A percentile compares a stretch with the other conserved stretches of the same genome.
phyloP scores from a whole-genome alignment of 2,888 invertebrate genomes.

The Cataglyphis rosenhaueri region DNA sequence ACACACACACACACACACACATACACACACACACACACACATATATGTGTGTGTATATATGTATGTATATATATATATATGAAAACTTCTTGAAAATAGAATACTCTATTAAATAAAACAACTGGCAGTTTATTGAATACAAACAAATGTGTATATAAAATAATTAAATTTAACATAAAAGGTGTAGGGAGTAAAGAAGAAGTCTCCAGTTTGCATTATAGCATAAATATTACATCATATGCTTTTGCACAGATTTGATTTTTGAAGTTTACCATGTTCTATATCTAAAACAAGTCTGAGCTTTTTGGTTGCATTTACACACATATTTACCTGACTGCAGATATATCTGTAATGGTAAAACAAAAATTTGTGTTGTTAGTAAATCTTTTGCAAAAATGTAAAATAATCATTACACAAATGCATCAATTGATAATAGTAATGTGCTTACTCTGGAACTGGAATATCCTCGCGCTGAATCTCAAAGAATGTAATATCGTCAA shows the following conservation, averaged over 20 bases:
- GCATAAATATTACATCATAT: constrained; percentile 43
- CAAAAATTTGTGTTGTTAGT: not conserved
- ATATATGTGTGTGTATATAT: too few species aligned
- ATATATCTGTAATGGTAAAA: constrained; percentile 77
- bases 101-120: constrained; percentile 11
- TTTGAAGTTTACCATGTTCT: constrained; percentile 57
- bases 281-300: constrained; percentile 74
- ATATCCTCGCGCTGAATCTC: constrained; percentile 84
- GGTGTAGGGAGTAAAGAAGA: constrained; percentile 55
- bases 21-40: not conserved
- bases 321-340: constrained; percentile 81
- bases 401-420: constrained; percentile 3
- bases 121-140: constrained; percentile 60
- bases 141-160: constrained; percentile 47
- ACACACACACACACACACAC: too few species aligned
- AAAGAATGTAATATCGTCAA: constrained; percentile 87
- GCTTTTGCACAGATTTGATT: constrained; percentile 56
- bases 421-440: constrained; percentile 21
- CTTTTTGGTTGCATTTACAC: constrained; percentile 71
- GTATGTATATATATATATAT: not conserved
- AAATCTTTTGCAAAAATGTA: constrained; percentile 30
- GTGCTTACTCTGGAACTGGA: constrained; percentile 78
- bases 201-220: not conserved
- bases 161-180: constrained; percentile 62
- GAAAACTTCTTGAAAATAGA: constrained; percentile 19